A percentile compares a stretch with the other conserved stretches of the same genome.
phyloP scores from a whole-genome alignment of 2,797 vertebrate genomes.

The Adrianichthys oophorus region DNA sequence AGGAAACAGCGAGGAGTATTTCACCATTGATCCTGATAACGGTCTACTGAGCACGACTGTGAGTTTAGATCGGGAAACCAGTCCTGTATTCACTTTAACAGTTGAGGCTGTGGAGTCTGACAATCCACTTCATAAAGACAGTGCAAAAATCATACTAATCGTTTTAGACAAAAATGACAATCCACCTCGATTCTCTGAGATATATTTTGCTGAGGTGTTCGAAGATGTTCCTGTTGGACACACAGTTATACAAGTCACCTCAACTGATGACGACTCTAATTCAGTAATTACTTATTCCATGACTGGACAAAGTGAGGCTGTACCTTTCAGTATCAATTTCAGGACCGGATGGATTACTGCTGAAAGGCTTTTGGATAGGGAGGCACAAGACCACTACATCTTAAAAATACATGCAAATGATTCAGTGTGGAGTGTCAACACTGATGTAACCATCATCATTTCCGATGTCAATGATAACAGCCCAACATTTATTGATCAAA shows the following conservation, averaged over 20 bases:
- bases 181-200: conserved; percentile 73
- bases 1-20: conserved; percentile 64
- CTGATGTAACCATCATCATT: conserved; percentile 73
- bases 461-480: conserved; percentile 77
- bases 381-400: conserved; percentile 68
- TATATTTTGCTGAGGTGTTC: conserved; percentile 65
- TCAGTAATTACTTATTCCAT: conserved; percentile 69
- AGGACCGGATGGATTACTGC: conserved; percentile 67
- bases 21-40: conserved; percentile 68
- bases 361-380: conserved; percentile 69
- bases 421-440: conserved; percentile 79
- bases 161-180: conserved; percentile 82
- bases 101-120: conserved; percentile 72
- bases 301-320: conserved; percentile 45
- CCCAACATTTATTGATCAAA: conserved; percentile 67
- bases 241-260: conserved; percentile 62
- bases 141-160: conserved; percentile 54
- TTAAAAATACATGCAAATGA: conserved; percentile 78
- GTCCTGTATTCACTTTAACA: conserved; percentile 65
- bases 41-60: conserved; percentile 70
- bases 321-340: conserved; percentile 71
- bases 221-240: conserved; percentile 74
- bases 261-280: conserved; percentile 76
- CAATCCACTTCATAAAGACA: conserved; percentile 55
- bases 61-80: conserved; percentile 76